These are phyloP conservation scores for Falco novaeseelandiae DNA, from an alignment of 2,797 vertebrate species.

Conservation along the genomic window DNA sequence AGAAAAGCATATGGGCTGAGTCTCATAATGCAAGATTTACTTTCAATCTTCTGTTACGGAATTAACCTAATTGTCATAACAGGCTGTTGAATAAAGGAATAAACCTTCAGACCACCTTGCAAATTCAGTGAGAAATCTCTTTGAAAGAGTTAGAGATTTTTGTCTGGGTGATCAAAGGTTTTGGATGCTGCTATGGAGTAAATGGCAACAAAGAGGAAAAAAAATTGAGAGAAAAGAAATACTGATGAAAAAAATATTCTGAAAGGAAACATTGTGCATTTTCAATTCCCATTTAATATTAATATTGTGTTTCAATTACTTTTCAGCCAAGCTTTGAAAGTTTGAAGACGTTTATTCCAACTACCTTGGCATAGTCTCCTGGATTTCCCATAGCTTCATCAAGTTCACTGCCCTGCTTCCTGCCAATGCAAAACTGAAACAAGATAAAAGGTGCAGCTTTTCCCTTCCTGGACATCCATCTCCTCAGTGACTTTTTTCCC, in stretches of 20 bases:
- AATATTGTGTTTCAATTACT: background rate
- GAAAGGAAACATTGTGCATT: background rate
- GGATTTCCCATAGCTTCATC: background rate
- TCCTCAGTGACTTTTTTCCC: background rate
- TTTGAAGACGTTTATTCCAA: background rate
- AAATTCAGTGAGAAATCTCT: background rate
- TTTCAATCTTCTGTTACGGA: background rate
- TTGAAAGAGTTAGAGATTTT: background rate
- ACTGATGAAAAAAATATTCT: background rate
- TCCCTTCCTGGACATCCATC: background rate
- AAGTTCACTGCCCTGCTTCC: background rate
- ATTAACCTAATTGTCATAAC: background rate
- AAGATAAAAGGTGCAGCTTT: background rate
- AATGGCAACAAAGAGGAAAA: background rate
- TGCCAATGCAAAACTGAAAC: background rate
- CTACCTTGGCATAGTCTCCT: background rate
- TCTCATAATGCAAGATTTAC: background rate
- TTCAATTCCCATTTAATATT: background rate
- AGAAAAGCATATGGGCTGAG: background rate
- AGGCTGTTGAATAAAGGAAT: background rate
- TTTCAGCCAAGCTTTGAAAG: constrained; percentile 29
- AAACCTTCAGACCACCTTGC: background rate
- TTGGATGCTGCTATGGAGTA: background rate
- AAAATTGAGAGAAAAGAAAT: background rate
- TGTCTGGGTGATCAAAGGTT: background rate